Evolutionary conservation across 2,797 vertebrate genomes (phyloP).

Genomic region (Acipenser ruthenus): DNA sequence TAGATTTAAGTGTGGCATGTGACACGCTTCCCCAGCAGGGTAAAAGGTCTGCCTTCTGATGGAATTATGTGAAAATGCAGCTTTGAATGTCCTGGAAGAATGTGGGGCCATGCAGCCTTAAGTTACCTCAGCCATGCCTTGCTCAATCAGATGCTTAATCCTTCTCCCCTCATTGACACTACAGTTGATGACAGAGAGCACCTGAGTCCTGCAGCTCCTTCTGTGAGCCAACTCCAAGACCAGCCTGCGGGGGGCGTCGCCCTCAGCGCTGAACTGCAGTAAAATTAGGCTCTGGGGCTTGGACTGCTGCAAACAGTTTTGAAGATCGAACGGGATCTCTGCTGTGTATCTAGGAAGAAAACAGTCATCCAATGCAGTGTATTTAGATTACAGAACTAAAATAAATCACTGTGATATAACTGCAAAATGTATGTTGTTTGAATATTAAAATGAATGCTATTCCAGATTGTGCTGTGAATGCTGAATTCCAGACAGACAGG

Average conservation of each 20-base stretch:
- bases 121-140: slow-evolving; percentile 22
- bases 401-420: no score
- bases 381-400: no score
- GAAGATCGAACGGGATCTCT: slow-evolving; percentile 20
- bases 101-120: no score
- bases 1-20: no score
- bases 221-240: slow-evolving; percentile 16
- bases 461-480: no score
- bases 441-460: no score
- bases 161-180: slow-evolving; percentile 5
- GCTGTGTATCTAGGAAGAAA: slow-evolving; percentile 14
- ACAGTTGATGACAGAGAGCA: slow-evolving; percentile 8
- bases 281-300: slow-evolving; percentile 14
- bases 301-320: slow-evolving; percentile 11
- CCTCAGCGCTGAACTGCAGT: slow-evolving; percentile 19
- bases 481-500: no score
- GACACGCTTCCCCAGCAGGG: no score
- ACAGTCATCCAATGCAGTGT: neutral
- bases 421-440: no score
- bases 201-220: slow-evolving; percentile 12
- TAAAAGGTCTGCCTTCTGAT: no score
- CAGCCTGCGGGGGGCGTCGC: slow-evolving; percentile 9
- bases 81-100: no score
- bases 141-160: slow-evolving; percentile 6
- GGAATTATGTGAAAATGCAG: no score